These are phyloP conservation scores for Bradynema listronoti DNA, from an alignment of 1,140 invertebrate species.

Conservation along the genomic window DNA sequence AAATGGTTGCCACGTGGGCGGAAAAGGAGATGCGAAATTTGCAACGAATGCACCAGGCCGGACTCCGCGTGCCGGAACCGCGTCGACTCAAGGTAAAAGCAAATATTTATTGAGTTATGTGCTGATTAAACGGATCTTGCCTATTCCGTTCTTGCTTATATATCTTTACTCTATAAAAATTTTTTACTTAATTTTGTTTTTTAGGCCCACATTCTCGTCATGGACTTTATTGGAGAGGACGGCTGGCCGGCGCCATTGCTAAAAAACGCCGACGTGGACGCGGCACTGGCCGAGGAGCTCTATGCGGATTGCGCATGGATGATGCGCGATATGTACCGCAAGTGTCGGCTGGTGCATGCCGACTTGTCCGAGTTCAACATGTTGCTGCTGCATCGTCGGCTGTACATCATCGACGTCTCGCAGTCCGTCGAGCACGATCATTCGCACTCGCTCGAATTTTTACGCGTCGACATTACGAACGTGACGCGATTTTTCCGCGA, in stretches of 20 bases:
- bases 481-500: conserved; percentile 84
- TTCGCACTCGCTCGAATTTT: conserved; percentile 84
- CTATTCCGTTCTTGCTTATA: too few relatives aligned
- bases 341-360: conserved; percentile 87
- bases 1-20: conserved; percentile 95
- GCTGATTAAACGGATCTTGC: too few relatives aligned
- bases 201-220: conserved; percentile 79
- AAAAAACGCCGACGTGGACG: conserved; percentile 58
- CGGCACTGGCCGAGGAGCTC: conserved; percentile 63
- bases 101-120: too few relatives aligned
- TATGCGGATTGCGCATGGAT: conserved; percentile 82
- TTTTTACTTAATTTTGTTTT: conserved; percentile 18
- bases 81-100: conserved; percentile 47
- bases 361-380: conserved; percentile 89
- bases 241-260: conserved; percentile 71
- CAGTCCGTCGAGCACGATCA: conserved; percentile 97
- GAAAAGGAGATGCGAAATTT: conserved; percentile 97
- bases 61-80: conserved; percentile 50
- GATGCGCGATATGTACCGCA: conserved; percentile 85
- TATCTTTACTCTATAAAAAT: conserved; percentile 9
- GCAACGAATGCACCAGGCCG: conserved; percentile 61
- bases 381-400: conserved; percentile 71
- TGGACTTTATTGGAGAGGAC: conserved; percentile 83
- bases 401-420: conserved; percentile 91
- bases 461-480: conserved; percentile 88